Evolutionary conservation across 2,888 invertebrate species (phyloP), one percentile per base, ranked within the genome.

Genomic region (Lissocephala sabroskyi): DNA sequence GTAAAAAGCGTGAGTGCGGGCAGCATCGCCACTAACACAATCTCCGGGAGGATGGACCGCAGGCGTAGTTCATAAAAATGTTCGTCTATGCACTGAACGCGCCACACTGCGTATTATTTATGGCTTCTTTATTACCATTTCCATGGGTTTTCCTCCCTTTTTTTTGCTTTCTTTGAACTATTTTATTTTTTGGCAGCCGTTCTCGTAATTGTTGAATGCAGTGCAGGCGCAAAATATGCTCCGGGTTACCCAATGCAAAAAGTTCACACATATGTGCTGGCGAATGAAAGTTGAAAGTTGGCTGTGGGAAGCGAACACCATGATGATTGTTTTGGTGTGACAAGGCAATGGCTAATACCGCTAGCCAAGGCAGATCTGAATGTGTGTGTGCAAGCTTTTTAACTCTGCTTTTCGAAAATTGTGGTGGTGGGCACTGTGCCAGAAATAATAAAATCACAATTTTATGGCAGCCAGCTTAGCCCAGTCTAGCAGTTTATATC

Each of bases 391-490:
- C n/a, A n/a, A n/a, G n/a, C n/a, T n/a, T n/a, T n/a, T n/a, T n/a
- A n/a, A n/a, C n/a, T n/a, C n/a, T n/a, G n/a, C 14, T 35, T 14
- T 18, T 37, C 18, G 19, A 37, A n/a, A 65, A 61, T 65, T 57
- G 60, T 52, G 61, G 60, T 52, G 61, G 58, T 68, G 77, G 66
- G 80, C 79, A 59, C 49, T 46, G 54, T 62, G 77, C 79, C 79
- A 80, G 65, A 77, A 71, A 78, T 60, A 70, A 71, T 65, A 63
- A 70, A 67, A 67, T 70, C 70, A 60, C 58, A 60, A 58, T 65
- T 66, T 63, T 55, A 65, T 66, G 56, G 52, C 52, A 70, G 66
- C 57, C 63, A 62, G 65, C 65, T 59, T 52, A 65, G 65, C 36
- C 45, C 41, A 37, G 26, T 14, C 29, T 16, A 9, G 40, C 41